Conservation (phyloP, 2,113 vertebrate species). For the Picathartes gymnocephalus region DNA sequence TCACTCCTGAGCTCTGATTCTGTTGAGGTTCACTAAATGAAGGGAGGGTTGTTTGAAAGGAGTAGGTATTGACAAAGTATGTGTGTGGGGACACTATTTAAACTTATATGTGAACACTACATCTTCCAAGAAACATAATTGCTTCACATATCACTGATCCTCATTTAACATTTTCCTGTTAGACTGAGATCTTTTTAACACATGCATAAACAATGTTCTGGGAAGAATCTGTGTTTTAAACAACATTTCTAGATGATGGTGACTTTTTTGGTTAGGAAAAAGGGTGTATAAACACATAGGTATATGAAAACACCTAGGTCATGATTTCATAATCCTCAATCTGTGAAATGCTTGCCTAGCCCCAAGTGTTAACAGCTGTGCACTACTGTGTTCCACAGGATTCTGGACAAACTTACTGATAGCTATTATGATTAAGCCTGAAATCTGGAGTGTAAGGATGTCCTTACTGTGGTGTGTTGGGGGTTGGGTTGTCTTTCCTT, state of each 20-base stretch:
- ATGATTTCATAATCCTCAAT: neutral
- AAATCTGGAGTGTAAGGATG: neutral
- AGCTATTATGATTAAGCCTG: neutral
- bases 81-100: accelerated
- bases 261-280: neutral
- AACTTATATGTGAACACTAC: too few relatives aligned
- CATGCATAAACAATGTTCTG: neutral
- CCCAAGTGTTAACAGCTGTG: accelerated
- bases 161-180: neutral
- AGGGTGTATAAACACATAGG: neutral
- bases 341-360: neutral
- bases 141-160: neutral
- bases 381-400: neutral
- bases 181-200: neutral
- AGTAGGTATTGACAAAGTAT: neutral
- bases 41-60: neutral
- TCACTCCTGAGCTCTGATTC: neutral
- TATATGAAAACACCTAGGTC: neutral
- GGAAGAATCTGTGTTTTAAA: neutral
- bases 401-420: neutral
- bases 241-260: neutral
- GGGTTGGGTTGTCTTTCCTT: too few relatives aligned
- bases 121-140: neutral
- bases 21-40: neutral
- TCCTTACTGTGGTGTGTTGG: neutral